Conservation (phyloP, 2,797 vertebrate genomes). For the Sylvilagus floridanus region DNA sequence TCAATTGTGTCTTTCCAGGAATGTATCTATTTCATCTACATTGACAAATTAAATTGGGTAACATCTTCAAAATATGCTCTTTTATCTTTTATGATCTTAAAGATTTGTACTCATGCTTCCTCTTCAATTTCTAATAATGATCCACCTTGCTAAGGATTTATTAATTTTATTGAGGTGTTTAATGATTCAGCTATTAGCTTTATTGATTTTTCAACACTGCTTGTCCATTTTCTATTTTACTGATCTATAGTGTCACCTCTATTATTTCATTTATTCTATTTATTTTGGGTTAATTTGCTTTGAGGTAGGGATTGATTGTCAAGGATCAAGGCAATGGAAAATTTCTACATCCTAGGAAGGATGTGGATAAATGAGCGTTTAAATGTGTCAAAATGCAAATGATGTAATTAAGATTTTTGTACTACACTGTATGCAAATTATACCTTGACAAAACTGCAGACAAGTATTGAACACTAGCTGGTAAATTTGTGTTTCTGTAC, state of each 20-base stretch:
- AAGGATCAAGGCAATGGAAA: neutral
- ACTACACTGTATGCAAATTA: neutral
- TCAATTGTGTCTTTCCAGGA: neutral
- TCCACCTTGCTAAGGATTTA: neutral
- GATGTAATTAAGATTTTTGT: neutral
- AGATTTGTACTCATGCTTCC: neutral
- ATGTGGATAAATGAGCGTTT: neutral
- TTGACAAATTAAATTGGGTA: neutral
- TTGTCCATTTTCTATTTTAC: neutral
- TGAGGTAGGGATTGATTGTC: neutral
- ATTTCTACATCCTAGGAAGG: neutral
- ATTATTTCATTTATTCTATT: slow-evolving; percentile 28
- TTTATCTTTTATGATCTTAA: neutral
- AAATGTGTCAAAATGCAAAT: slow-evolving; percentile 17
- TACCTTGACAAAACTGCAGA: slow-evolving; percentile 8
- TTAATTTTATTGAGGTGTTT: neutral
- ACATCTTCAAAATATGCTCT: neutral
- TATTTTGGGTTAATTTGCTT: slow-evolving; percentile 52
- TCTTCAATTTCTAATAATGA: neutral
- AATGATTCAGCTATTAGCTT: neutral
- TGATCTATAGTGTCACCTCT: neutral
- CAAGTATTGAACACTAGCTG: neutral
- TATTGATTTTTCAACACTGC: neutral
- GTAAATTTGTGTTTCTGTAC: neutral
- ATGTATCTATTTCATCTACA: neutral